Percentiles rank a stretch among this genome's conserved stretches.
These are phyloP conservation scores for Anodontia alba DNA, from an alignment of 2,888 invertebrate genomes.

Conservation along the genomic window DNA sequence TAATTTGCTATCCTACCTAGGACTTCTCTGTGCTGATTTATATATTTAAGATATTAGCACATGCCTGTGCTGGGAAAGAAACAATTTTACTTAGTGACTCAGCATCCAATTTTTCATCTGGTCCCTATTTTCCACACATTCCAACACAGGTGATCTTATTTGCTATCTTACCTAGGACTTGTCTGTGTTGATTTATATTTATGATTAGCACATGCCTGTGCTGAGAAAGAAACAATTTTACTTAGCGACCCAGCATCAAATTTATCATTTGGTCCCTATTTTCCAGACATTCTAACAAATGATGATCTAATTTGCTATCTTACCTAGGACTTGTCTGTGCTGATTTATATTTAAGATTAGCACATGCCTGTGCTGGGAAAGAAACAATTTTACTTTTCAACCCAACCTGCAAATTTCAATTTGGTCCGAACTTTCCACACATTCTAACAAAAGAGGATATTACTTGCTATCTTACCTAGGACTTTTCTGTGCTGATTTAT, in stretches of 20 bases:
- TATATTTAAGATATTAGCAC: background rate
- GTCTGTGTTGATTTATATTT: conserved; percentile 33
- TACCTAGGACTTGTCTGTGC: conserved; percentile 29
- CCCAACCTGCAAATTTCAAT: background rate
- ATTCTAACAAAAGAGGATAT: no score
- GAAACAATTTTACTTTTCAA: no score
- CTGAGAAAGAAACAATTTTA: conserved; percentile 39
- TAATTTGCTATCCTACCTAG: no score
- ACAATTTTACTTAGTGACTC: no score
- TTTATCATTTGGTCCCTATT: no score
- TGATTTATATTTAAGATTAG: conserved; percentile 3
- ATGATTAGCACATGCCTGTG: conserved; percentile 42
- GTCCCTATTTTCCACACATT: no score
- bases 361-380: conserved; percentile 9
- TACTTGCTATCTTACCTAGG: background rate
- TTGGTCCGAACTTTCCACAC: no score
- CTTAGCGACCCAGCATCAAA: no score
- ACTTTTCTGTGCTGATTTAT: conserved; percentile 14
- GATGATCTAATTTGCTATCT: conserved; percentile 27
- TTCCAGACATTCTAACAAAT: no score
- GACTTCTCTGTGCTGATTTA: background rate
- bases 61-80: background rate
- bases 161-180: conserved; percentile 29
- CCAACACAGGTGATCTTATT: no score
- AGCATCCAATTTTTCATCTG: no score